phyloP scores from a whole-genome alignment of 2,888 invertebrate genomes.

The Ecdyonurus torrentis region DNA sequence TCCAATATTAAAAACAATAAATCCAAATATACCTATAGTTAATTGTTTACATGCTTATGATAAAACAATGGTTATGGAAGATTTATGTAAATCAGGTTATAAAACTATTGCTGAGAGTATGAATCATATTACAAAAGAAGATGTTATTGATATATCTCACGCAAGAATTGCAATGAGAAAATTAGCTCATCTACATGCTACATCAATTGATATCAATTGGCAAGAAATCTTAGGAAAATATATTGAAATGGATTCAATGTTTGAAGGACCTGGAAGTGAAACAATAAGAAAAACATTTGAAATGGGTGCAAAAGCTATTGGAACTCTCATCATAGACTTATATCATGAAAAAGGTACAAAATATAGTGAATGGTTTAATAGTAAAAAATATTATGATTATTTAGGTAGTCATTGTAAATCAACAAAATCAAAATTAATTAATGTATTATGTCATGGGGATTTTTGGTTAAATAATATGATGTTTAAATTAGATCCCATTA shows the following conservation, averaged over 20 bases:
- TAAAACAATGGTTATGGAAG: not conserved
- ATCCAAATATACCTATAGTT: not conserved
- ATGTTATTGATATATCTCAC: not conserved
- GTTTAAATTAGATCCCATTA: not conserved
- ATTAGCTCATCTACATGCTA: not conserved
- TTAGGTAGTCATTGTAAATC: no score
- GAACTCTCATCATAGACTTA: not conserved
- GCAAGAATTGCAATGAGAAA: not conserved
- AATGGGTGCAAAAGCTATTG: not conserved
- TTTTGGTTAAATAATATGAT: constrained; percentile 1
- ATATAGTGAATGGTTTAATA: not conserved
- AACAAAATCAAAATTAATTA: no score
- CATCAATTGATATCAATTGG: not conserved
- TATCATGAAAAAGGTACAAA: not conserved
- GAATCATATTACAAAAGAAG: not conserved
- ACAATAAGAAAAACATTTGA: not conserved
- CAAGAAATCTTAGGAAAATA: not conserved
- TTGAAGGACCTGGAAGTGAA: not conserved
- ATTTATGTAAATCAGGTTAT: not conserved
- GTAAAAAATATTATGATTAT: not conserved
- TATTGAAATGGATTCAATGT: not conserved
- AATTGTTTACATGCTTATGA: not conserved
- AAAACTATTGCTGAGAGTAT: not conserved
- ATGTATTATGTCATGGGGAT: not conserved
- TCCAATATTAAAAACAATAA: not conserved